phyloP scores from a whole-genome alignment of 2,888 invertebrate species.

The Biston betularia region DNA sequence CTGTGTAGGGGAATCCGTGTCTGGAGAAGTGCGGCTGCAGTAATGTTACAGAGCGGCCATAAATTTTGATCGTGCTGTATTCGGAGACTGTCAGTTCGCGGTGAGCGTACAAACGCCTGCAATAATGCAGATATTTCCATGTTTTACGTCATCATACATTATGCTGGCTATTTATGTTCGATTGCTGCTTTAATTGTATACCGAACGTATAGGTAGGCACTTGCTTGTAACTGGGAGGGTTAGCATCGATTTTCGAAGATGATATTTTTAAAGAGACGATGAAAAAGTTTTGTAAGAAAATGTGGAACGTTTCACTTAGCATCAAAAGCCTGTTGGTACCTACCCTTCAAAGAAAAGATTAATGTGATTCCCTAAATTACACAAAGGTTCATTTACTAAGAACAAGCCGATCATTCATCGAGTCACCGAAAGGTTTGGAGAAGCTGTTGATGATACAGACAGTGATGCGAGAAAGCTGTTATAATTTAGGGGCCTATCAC shows the following conservation, averaged over 20 bases:
- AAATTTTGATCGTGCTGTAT: background rate
- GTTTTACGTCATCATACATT: constrained; percentile 20
- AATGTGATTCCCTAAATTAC: constrained; percentile 8
- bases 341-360: constrained; percentile 2
- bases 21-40: no score
- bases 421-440: constrained; percentile 34
- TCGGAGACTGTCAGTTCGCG: background rate
- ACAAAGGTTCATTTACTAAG: constrained; percentile 18
- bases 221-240: background rate
- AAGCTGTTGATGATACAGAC: constrained; percentile 15
- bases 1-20: no score
- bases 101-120: constrained; percentile 9
- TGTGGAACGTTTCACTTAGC: background rate
- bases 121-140: constrained; percentile 26
- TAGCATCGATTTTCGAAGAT: background rate
- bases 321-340: constrained; percentile 4
- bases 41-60: background rate
- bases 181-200: constrained; percentile 23
- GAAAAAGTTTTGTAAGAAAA: background rate
- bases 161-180: constrained; percentile 29
- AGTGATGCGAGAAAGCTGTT: constrained; percentile 29
- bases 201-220: background rate
- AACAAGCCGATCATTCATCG: constrained; percentile 43
- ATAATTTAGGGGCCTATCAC: background rate
- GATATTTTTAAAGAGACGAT: background rate